A percentile compares a stretch with the other conserved stretches of the same genome.
Evolutionary conservation across 2,888 invertebrate species (phyloP).

Genomic region (Phymatocera aterrima): DNA sequence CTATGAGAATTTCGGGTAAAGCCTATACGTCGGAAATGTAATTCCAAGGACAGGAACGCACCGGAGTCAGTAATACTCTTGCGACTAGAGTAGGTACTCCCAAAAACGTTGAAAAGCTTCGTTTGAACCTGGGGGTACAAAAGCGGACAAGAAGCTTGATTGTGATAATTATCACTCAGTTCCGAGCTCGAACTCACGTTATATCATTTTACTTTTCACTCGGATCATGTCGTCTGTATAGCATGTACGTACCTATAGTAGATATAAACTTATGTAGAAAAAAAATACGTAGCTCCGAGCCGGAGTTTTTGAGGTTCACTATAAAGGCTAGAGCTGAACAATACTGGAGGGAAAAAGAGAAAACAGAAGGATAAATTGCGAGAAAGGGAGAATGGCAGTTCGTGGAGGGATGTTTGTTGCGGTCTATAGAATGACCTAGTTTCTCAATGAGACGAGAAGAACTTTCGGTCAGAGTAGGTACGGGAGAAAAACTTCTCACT

Average conservation of each 20-base stretch:
- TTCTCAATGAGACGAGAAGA: constrained; percentile 25
- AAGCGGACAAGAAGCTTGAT: constrained; percentile 12
- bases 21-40: constrained; percentile 17
- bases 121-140: not conserved
- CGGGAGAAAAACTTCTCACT: constrained; percentile 30
- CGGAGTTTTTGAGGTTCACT: not conserved
- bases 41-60: constrained; percentile 11
- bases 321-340: constrained; percentile 12
- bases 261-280: not conserved
- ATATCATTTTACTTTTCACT: not conserved
- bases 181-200: not conserved
- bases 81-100: constrained; percentile 5
- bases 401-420: constrained; percentile 33
- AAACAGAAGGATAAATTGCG: not conserved
- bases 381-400: not conserved
- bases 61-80: constrained; percentile 11
- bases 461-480: constrained; percentile 13
- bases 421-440: constrained; percentile 38
- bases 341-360: not conserved
- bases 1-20: constrained; percentile 28
- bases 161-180: constrained; percentile 10
- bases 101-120: not conserved
- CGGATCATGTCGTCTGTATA: too few relatives aligned
- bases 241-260: not conserved
- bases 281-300: not conserved